Evolutionary conservation across 1,140 invertebrate genomes (phyloP).

Genomic region (Bacillus rossius): DNA sequence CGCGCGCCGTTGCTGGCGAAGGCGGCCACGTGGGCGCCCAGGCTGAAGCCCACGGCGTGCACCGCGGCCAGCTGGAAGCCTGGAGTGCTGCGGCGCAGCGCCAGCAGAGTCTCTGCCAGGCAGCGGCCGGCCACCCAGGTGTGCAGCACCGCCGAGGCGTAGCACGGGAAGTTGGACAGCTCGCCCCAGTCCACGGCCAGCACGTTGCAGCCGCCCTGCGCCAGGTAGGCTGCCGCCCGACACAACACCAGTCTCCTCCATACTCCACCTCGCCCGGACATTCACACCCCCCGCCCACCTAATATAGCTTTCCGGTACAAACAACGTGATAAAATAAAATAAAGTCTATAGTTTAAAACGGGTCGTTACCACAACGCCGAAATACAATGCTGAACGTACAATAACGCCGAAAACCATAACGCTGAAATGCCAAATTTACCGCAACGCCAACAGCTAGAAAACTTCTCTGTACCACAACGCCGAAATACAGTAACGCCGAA

Average conservation of each 20-base stretch:
- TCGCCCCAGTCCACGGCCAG: constrained; percentile 48
- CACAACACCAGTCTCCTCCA: not conserved
- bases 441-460: too few relatives aligned
- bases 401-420: too few relatives aligned
- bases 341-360: too few relatives aligned
- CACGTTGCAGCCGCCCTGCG: constrained; percentile 40
- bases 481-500: too few relatives aligned
- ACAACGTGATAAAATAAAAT: too few relatives aligned
- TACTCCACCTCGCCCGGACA: too few relatives aligned
- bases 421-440: too few relatives aligned
- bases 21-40: constrained; percentile 61
- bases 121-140: constrained; percentile 46
- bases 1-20: constrained; percentile 48
- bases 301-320: too few relatives aligned
- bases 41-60: constrained; percentile 67
- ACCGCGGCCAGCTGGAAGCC: constrained; percentile 55
- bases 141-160: constrained; percentile 44
- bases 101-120: constrained; percentile 39
- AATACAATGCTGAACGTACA: too few relatives aligned
- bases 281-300: too few relatives aligned
- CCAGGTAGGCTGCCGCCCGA: constrained; percentile 25
- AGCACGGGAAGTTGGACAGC: constrained; percentile 42
- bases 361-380: too few relatives aligned
- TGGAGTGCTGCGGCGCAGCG: constrained; percentile 39
- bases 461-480: too few relatives aligned